Evolutionary conservation across 64 coral and sea anemone genomes (phyloP), one percentile per base, ranked within the genome.

Genomic region (Montipora capricornis): DNA sequence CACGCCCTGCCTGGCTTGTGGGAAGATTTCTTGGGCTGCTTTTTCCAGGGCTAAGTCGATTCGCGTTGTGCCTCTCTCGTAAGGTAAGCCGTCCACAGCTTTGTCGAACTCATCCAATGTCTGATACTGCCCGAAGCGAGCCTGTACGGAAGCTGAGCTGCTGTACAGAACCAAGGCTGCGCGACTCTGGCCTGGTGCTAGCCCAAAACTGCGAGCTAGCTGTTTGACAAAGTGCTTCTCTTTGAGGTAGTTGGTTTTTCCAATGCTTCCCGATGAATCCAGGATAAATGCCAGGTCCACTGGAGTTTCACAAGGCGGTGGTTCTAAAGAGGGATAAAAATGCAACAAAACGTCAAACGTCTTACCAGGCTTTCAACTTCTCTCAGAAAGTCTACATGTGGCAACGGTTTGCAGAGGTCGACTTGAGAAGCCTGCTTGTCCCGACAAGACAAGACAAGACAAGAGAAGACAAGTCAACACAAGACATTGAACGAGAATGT

Each of bases 251-350:
- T 89, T 37, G 44, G 74, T 37, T 45, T 44, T 9, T 5, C 83
- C 89, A 44, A 96, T 87, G 26, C 68, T 92, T 37, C 80, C 90
- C 49, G 94, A 96, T 6, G 84, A 91, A 75, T 96, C 94, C 20
- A 96, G 53, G 73, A 92, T 51, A 75, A 96, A 96, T n/a, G 91
- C 71, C 24, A 96, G 44, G 6, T 96, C 89, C 47, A 91, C 88
- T n/a, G 68, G 84, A 51, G 69, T 22, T 15, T 74, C 22, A 22
- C 22, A 22, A 22, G 22, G 22, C 22, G 22, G 22, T 22, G 22
- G 22, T 22, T 22, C 22, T 22, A 22, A 22, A 22, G 22, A 22
- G 22, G 22, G 22, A 22, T 22, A 22, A 22, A 22, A 22, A 22
- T 22, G 22, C 22, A 22, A 22, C 22, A 22, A 22, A 22, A 22